Evolutionary conservation across 2,797 vertebrate genomes (phyloP), one percentile per base, ranked within the genome.

Genomic region (Gallinago stenura): DNA sequence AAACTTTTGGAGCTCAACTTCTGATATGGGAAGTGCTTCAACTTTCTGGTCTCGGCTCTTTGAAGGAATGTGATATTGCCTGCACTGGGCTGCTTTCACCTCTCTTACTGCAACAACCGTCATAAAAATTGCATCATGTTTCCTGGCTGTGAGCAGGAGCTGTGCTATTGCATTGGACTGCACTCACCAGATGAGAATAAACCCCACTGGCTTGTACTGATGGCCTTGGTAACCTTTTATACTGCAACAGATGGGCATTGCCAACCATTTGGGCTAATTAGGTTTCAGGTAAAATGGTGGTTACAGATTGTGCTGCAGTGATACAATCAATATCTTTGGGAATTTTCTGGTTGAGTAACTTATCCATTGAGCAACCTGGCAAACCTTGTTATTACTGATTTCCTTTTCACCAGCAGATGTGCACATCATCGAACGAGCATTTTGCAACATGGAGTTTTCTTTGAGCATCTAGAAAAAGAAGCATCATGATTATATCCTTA

Each of bases 311-410:
- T 73, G 73, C 83, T 86, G 71, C 70, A 80, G 71, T 83, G 88
- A 81, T 76, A 56, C 48, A 30, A 3, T 54, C 80, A 35, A 12
- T 83, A 65, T 45, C 83, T 95, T 61, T 87, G 86, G 66, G 61
- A 91, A 81, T 91, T 91, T 73, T 83, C 93, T 96, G 89, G 37
- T 72, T 95, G 92, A 94, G 25, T 87, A 76, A 80, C 75, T 30
- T 80, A 56, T 1, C 65, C 72, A n/a, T 31, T 46, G 21, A 56
- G 76, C 87, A 88, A 84, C 48, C 33, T 0, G 0, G 28, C 51
- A 76, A 78, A 89, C 62, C 56, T 89, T 58, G 33, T 88, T 92
- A 86, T 39, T 83, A 46, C 77, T 25, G 56, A 89, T 91, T 80
- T 89, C 21, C 79, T 91, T 92, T 90, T 85, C 53, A 87, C 89